These are phyloP conservation scores for Criorhina ranunculi DNA, from an alignment of 2,888 invertebrate genomes.

Conservation along the genomic window DNA sequence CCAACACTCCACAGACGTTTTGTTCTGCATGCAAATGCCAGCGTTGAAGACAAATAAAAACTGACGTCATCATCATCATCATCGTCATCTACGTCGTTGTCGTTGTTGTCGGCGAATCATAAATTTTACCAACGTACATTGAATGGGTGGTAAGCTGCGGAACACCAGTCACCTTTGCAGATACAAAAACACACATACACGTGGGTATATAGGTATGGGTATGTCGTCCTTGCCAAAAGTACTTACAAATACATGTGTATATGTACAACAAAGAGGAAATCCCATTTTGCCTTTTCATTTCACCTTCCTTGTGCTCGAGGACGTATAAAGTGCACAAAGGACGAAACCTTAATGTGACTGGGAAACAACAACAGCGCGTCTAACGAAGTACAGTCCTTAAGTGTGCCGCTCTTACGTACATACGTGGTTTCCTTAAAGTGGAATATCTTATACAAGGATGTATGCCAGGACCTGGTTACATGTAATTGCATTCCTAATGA, in stretches of 20 bases:
- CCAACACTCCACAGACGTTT: constrained; percentile 42
- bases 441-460: constrained; percentile 20
- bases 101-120: constrained; percentile 32
- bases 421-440: constrained; percentile 24
- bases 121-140: constrained; percentile 31
- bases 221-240: constrained; percentile 53
- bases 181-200: not conserved
- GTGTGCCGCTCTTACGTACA: constrained; percentile 54
- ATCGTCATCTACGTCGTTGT: constrained; percentile 2
- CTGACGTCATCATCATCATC: constrained; percentile 25
- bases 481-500: constrained; percentile 69
- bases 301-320: constrained; percentile 46
- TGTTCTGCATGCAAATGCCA: constrained; percentile 63
- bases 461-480: constrained; percentile 56
- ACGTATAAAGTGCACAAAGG: constrained; percentile 61
- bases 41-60: constrained; percentile 39
- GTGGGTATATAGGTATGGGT: not conserved
- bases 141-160: constrained; percentile 13
- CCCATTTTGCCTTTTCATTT: constrained; percentile 49
- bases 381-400: constrained; percentile 64
- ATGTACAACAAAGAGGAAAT: constrained; percentile 42
- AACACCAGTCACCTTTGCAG: constrained; percentile 1
- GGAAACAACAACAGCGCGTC: constrained; percentile 51
- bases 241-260: constrained; percentile 6
- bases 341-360: constrained; percentile 46